Percentiles rank a stretch among this genome's conserved stretches.
Evolutionary conservation across 2,888 invertebrate genomes (phyloP).

Genomic region (Odontocolon sp.): DNA sequence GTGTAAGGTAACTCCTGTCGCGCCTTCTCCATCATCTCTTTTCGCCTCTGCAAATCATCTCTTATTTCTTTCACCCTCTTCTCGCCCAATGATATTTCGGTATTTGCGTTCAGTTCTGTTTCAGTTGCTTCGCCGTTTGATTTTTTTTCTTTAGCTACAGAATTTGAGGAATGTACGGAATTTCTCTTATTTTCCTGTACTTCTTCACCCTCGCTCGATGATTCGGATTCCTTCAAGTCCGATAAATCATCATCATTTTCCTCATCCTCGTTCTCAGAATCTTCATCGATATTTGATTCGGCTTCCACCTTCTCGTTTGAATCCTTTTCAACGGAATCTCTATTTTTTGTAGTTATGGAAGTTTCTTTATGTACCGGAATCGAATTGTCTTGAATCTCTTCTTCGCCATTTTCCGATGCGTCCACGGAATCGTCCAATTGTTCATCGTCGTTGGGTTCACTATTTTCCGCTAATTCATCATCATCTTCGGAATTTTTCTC

Average conservation of each 20-base stretch:
- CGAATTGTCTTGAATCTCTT: slow-evolving; percentile 26
- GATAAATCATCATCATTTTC: slow-evolving; percentile 65
- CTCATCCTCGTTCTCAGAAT: slow-evolving; percentile 50
- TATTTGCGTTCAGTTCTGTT: slow-evolving; percentile 37
- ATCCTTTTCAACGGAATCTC: background rate
- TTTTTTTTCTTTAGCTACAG: slow-evolving; percentile 20
- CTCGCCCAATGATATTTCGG: slow-evolving; percentile 50
- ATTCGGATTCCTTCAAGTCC: slow-evolving; percentile 62
- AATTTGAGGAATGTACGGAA: slow-evolving; percentile 9
- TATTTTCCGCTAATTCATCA: slow-evolving; percentile 53
- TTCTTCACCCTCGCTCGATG: slow-evolving; percentile 63
- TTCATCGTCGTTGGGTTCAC: slow-evolving; percentile 27
- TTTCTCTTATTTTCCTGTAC: slow-evolving; percentile 29
- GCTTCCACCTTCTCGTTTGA: background rate
- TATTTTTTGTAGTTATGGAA: background rate
- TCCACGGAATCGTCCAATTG: slow-evolving; percentile 37
- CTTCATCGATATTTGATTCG: slow-evolving; percentile 50
- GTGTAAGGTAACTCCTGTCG: slow-evolving; percentile 84
- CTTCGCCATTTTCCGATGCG: slow-evolving; percentile 51
- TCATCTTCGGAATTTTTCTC: slow-evolving; percentile 60
- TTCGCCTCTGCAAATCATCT: slow-evolving; percentile 77
- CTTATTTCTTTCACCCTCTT: slow-evolving; percentile 70
- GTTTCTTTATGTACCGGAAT: background rate
- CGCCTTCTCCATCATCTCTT: slow-evolving; percentile 83
- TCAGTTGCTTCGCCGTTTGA: slow-evolving; percentile 41